A percentile compares a stretch with the other conserved stretches of the same genome.
phyloP scores from a whole-genome alignment of 2,888 invertebrate genomes.

The Abscondita cerata region DNA sequence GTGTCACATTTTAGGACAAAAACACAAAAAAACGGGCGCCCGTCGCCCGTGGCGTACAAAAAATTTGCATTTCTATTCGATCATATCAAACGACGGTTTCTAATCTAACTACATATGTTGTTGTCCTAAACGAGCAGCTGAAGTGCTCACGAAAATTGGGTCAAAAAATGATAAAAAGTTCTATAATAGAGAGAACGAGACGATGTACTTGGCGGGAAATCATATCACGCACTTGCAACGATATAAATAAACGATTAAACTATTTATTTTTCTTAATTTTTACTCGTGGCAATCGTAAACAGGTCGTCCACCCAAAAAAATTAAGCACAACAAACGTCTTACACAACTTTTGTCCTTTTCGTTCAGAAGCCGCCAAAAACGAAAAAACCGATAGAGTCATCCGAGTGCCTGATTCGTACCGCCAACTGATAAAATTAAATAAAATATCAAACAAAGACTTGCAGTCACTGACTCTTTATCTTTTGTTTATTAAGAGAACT shows the following conservation, averaged over 20 bases:
- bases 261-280: slow-evolving; percentile 14
- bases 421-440: neutral
- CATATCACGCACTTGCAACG: slow-evolving; percentile 20
- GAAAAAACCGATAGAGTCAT: neutral
- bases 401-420: neutral
- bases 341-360: no score
- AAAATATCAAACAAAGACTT: slow-evolving; percentile 16
- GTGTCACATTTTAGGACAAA: no score
- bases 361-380: no score
- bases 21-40: neutral
- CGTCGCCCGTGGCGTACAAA: no score
- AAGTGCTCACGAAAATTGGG: neutral
- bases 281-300: slow-evolving; percentile 18
- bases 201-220: slow-evolving; percentile 12
- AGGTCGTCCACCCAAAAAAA: slow-evolving; percentile 21
- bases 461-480: slow-evolving; percentile 22
- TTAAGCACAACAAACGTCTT: no score
- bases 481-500: slow-evolving; percentile 24
- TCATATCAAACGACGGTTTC: no score
- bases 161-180: neutral
- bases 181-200: neutral
- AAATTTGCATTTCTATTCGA: neutral
- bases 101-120: neutral
- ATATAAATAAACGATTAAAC: slow-evolving; percentile 25
- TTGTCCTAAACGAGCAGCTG: no score